Evolutionary conservation across 2,113 vertebrate species (phyloP).

Genomic region (Oreochromis tanganicae): DNA sequence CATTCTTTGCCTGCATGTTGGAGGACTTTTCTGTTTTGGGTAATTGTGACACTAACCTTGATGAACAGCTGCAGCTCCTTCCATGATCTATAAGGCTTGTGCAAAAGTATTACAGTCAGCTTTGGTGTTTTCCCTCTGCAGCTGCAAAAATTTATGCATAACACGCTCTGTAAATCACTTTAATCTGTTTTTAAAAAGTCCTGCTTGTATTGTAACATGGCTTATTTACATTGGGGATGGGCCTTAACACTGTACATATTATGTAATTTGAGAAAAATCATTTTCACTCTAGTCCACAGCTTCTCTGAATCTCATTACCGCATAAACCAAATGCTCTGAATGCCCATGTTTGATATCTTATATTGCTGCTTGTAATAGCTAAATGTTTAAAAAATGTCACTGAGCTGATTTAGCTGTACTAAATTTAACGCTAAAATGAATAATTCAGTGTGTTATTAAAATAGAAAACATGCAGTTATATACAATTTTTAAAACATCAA

Average conservation of each 20-base stretch:
- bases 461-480: background rate
- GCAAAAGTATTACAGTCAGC: background rate
- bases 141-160: background rate
- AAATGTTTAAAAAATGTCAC: background rate
- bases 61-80: background rate
- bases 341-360: slow-evolving; percentile 3
- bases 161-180: background rate
- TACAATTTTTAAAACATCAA: background rate
- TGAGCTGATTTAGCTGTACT: too few relatives aligned
- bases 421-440: too few relatives aligned
- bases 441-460: background rate
- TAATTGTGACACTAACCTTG: background rate
- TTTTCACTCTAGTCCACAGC: background rate
- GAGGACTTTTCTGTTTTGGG: background rate
- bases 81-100: background rate
- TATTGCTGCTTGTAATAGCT: background rate
- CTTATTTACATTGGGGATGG: background rate
- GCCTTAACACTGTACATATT: background rate
- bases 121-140: background rate
- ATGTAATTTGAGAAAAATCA: background rate
- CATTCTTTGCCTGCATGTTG: background rate
- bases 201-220: background rate
- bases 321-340: background rate
- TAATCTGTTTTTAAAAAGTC: background rate
- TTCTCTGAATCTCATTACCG: background rate